These are phyloP conservation scores for Elmis aenea DNA, from an alignment of 2,888 invertebrate genomes.

Conservation along the genomic window DNA sequence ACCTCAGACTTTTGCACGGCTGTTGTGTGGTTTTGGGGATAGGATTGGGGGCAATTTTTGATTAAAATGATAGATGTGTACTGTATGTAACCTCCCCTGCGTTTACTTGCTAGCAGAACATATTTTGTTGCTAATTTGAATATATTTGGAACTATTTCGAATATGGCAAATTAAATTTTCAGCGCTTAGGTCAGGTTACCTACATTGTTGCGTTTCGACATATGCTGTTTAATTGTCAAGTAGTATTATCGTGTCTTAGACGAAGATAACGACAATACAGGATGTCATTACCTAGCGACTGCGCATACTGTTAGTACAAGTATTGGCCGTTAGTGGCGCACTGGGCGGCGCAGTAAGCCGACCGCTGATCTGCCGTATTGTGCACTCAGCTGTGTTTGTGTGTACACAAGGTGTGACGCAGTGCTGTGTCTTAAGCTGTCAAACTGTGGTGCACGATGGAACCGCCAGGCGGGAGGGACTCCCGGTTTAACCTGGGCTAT, in stretches of 20 bases:
- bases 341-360: constrained; percentile 48
- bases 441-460: constrained; percentile 65
- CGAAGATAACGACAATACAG: constrained; percentile 31
- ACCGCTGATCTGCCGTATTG: constrained; percentile 31
- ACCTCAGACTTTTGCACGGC: constrained; percentile 35
- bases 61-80: too few species aligned
- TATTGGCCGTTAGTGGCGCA: constrained; percentile 40
- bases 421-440: constrained; percentile 43
- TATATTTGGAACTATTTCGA: constrained; percentile 34
- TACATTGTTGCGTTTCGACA: constrained; percentile 2
- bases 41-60: constrained; percentile 10
- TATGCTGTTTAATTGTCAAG: constrained; percentile 1
- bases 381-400: constrained; percentile 44
- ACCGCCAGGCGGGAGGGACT: constrained; percentile 84
- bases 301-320: constrained; percentile 37
- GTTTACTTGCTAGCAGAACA: background rate
- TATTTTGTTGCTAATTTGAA: constrained; percentile 9
- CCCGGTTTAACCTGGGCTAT: constrained; percentile 84
- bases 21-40: constrained; percentile 22
- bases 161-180: constrained; percentile 34
- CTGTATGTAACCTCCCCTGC: background rate
- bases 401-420: constrained; percentile 29
- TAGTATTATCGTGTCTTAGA: constrained; percentile 23
- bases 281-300: constrained; percentile 31
- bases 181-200: constrained; percentile 38